These are phyloP conservation scores for Magallana ariakensis DNA, from an alignment of 1,140 invertebrate genomes.

Conservation along the genomic window DNA sequence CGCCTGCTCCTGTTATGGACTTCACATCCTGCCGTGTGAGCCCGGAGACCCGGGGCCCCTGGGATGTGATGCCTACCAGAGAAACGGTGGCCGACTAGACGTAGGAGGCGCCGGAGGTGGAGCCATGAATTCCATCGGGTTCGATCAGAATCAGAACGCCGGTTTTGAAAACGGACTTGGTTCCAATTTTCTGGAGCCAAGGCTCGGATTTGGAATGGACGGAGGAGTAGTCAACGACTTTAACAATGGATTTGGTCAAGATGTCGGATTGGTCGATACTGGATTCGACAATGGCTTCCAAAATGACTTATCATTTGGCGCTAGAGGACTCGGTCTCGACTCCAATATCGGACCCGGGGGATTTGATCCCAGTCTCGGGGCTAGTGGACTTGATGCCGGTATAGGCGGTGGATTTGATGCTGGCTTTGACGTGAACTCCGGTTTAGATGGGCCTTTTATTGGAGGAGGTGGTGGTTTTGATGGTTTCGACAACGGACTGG, in stretches of 20 bases:
- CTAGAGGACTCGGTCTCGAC: conserved; percentile 7
- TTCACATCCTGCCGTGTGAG: conserved; percentile 45
- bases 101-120: background rate
- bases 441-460: background rate
- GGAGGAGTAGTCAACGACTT: background rate
- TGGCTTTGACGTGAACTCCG: background rate
- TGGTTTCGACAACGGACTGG: background rate
- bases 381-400: conserved; percentile 25
- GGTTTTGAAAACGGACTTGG: background rate
- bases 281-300: conserved; percentile 11
- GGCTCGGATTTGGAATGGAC: background rate
- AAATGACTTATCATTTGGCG: background rate
- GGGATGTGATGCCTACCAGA: conserved; percentile 40
- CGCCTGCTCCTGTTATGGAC: background rate
- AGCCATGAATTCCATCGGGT: background rate
- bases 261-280: background rate
- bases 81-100: conserved; percentile 38
- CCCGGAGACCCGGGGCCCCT: conserved; percentile 30
- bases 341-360: conserved; percentile 33
- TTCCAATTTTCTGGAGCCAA: conserved; percentile 1
- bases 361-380: background rate
- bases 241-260: conserved; percentile 22
- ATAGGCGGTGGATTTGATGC: background rate
- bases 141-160: background rate
- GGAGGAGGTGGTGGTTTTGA: conserved; percentile 38